Evolutionary conservation across 1,140 invertebrate species (phyloP).

Genomic region (Pemphigus obesinymphae): DNA sequence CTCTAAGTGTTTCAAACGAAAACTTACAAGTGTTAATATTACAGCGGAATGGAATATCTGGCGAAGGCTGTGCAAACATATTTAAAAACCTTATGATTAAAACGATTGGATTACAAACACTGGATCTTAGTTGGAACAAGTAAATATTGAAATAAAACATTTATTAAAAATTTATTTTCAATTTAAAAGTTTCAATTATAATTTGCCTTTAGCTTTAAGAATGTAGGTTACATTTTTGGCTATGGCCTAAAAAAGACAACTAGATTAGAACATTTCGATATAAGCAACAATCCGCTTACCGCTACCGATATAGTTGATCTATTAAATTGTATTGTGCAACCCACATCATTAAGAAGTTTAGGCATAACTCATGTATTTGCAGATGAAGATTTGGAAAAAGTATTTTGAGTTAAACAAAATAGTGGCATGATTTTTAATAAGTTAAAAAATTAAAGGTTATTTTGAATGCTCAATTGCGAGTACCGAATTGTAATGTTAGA

Average conservation of each 20-base stretch:
- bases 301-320: background rate
- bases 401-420: background rate
- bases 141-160: background rate
- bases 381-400: conserved; percentile 2
- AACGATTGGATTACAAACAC: background rate
- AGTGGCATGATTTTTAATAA: background rate
- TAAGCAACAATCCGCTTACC: conserved; percentile 17
- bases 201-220: background rate
- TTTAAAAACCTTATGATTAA: background rate
- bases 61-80: background rate
- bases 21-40: background rate
- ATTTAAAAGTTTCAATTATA: background rate
- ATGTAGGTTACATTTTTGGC: conserved; percentile 7
- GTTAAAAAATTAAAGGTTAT: background rate
- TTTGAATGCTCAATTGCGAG: background rate
- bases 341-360: background rate
- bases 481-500: background rate
- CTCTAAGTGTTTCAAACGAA: background rate
- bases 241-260: background rate
- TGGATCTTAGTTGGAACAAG: conserved; percentile 28
- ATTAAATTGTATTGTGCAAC: background rate
- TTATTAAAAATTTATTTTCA: background rate
- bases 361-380: background rate
- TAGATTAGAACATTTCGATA: background rate
- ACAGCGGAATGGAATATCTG: conserved; percentile 9